Evolutionary conservation across 1,140 invertebrate species (phyloP), one percentile per base, ranked within the genome.

Genomic region (Stegodyphus mimosarum): DNA sequence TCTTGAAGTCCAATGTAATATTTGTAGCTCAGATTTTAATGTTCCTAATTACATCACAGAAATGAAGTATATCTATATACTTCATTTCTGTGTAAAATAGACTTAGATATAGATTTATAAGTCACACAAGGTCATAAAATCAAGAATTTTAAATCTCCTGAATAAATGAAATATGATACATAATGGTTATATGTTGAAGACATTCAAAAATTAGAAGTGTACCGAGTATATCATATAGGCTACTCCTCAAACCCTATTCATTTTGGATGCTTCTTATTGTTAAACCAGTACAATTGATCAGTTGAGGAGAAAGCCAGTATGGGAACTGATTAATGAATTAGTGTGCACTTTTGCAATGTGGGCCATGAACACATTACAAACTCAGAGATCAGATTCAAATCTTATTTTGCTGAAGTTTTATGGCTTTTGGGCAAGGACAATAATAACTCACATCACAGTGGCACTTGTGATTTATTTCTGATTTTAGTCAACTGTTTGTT

Each of bases 391-490:
- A 0, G 96, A 97, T 88, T 96, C 95, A 1, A 96, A 97, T 91
- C 96, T 96, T 0, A 95, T 96, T n/a, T 96, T 97, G 89, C 89
- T 97, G 81, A 94, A 96, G 89, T 98, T 97, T 90, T 97, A 97
- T 88, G 96, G 96, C 10, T 85, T 85, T n/a, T 98, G 95, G 96
- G 96, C 94, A 9, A 99, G 97, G 98, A 98, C 96, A 15, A 98
- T 98, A 87, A 98, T 99, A 55, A 97, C 96, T 0, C 96, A 98
- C 89, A 95, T 98, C 6, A 96, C 96, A 0, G 97, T 98, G 94
- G 97, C 97, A 0, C 90, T 99, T 86, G 95, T 96, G 3, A 99
- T 99, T 81, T 99, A 99, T 91, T 99, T 98, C 91, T 93, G 97
- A 75, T 98, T 89, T 60, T 88, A 88, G 86, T 98, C 91, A 96